A percentile compares a stretch with the other conserved stretches of the same genome.
These are phyloP conservation scores for Macquaria australasica DNA, from an alignment of 2,113 vertebrate genomes.

Conservation along the genomic window DNA sequence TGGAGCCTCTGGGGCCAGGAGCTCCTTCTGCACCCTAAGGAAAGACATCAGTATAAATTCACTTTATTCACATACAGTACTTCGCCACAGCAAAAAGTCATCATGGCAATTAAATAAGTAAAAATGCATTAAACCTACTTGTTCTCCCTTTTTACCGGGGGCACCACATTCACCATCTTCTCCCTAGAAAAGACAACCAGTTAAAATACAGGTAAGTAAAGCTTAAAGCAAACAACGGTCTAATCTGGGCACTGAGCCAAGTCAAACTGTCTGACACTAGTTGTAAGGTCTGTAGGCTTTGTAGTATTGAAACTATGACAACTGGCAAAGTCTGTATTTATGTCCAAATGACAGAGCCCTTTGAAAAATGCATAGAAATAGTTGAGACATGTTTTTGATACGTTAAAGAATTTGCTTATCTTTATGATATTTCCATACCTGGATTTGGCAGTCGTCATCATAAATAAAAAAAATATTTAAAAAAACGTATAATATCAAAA, in stretches of 20 bases:
- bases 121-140: slow-evolving; percentile 76
- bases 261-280: background rate
- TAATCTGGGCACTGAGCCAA: background rate
- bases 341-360: background rate
- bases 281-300: background rate
- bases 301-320: background rate
- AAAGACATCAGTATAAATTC: slow-evolving; percentile 18
- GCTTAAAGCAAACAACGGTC: background rate
- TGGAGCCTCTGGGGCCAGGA: slow-evolving; percentile 82
- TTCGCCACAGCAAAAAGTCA: background rate
- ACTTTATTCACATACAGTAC: background rate
- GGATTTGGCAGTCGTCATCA: background rate
- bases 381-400: background rate
- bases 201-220: background rate
- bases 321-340: background rate
- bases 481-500: background rate
- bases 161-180: slow-evolving; percentile 87
- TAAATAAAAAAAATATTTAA: background rate
- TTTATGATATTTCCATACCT: background rate
- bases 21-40: slow-evolving; percentile 79
- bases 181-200: slow-evolving; percentile 75
- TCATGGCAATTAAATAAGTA: background rate
- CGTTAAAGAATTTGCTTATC: background rate
- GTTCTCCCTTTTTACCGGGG: slow-evolving; percentile 87
- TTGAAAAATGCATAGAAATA: background rate